Conservation (phyloP, 1,140 invertebrate species). For the Battus philenor region DNA sequence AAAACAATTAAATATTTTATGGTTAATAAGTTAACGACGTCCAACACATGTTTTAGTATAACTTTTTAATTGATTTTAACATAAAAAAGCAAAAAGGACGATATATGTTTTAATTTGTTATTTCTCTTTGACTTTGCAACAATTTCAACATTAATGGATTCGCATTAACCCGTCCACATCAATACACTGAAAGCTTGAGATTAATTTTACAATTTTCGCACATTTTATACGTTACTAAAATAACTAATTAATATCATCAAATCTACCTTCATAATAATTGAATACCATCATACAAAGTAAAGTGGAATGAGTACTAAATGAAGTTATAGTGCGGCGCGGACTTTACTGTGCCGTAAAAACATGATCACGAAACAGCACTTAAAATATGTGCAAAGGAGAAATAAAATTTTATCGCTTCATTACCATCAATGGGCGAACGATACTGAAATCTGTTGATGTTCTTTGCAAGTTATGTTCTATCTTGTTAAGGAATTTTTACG, state of each 20-base stretch:
- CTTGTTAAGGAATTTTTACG: slow-evolving; percentile 14
- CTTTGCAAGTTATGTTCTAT: slow-evolving; percentile 1
- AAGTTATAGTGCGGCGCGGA: slow-evolving; percentile 26
- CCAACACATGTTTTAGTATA: too few relatives aligned
- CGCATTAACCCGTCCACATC: too few relatives aligned
- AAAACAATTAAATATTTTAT: too few relatives aligned
- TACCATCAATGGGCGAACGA: slow-evolving; percentile 17
- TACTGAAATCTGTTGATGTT: slow-evolving; percentile 4
- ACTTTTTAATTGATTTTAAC: too few relatives aligned
- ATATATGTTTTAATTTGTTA: too few relatives aligned
- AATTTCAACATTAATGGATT: too few relatives aligned
- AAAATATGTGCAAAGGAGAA: slow-evolving; percentile 26
- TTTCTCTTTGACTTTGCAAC: too few relatives aligned
- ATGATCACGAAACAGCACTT: slow-evolving; percentile 24
- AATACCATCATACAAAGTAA: slow-evolving; percentile 13
- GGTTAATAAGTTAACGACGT: too few relatives aligned
- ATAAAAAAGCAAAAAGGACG: too few relatives aligned
- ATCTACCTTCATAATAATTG: slow-evolving; percentile 12
- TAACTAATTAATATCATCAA: slow-evolving; percentile 12
- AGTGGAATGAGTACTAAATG: slow-evolving; percentile 21
- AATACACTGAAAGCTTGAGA: too few relatives aligned
- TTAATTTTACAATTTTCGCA: slow-evolving; percentile 13
- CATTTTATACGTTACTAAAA: slow-evolving; percentile 12
- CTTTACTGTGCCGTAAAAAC: slow-evolving; percentile 30
- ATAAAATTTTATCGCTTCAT: slow-evolving; percentile 36